Percentiles rank a stretch among this genome's conserved stretches.
Conservation (phyloP, 2,113 vertebrate species). For the Symphodus melops region DNA sequence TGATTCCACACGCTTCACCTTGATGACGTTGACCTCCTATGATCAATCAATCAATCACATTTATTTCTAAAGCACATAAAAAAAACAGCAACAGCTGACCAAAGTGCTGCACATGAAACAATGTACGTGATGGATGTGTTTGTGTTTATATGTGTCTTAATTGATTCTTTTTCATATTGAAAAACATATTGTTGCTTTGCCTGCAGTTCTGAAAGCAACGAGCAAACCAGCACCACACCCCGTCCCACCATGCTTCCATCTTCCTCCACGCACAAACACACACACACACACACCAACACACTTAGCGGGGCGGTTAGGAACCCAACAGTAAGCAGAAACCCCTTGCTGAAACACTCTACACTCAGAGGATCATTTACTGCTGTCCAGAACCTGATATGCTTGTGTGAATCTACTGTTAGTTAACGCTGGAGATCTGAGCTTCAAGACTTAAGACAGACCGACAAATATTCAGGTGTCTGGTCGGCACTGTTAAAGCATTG, state of each 20-base stretch:
- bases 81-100: too few species aligned
- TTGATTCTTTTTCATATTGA: too few species aligned
- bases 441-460: too few species aligned
- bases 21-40: too few species aligned
- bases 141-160: background rate
- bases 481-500: background rate
- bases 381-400: conserved; percentile 1
- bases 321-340: conserved; percentile 69
- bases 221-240: background rate
- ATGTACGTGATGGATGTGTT: background rate
- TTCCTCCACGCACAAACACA: background rate
- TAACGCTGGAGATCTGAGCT: too few species aligned
- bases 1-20: too few species aligned
- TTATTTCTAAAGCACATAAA: too few species aligned
- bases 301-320: conserved; percentile 35
- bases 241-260: background rate
- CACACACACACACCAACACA: background rate
- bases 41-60: too few species aligned
- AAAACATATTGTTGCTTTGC: conserved; percentile 59
- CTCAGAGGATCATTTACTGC: conserved; percentile 42
- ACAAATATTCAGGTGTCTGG: conserved; percentile 12
- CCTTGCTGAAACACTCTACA: conserved; percentile 43
- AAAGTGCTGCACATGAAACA: too few species aligned
- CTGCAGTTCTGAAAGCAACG: conserved; percentile 67
- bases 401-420: background rate